Evolutionary conservation across 2,888 invertebrate species (phyloP), one percentile per base, ranked within the genome.

Genomic region (Acrobasis repandana): DNA sequence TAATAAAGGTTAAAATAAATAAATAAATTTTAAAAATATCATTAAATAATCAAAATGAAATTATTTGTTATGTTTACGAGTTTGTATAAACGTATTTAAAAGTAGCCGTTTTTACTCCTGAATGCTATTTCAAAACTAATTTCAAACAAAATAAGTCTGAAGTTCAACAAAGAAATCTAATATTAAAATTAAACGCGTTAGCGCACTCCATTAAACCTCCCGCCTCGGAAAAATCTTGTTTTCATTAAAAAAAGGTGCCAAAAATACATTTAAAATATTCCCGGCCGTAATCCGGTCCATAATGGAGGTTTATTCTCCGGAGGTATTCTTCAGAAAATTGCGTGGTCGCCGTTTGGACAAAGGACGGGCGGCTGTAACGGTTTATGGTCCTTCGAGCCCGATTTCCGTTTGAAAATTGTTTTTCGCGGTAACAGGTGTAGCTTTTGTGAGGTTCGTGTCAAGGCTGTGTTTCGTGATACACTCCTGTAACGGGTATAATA

Each of bases 381-480:
- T 77, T 78, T 73, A 77, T 74, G 75, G 74, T 74, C 76, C 75
- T 76, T 72, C 70, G 77, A 75, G 78, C 72, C 73, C 72, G 76
- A 79, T 82, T 73, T 71, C 63, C 68, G 72, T 67, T 69, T 62
- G 67, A 64, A 76, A 80, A 80, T 79, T 80, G 72, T 77, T 77
- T 79, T 76, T 72, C 69, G 63, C 61, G 66, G 74, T 75, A 71
- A 74, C 81, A 77, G 79, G 77, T 73, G 71, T 65, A 66, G 49
- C 61, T 63, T 68, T 66, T 67, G 62, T 69, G 59, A 63, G 62
- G 65, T 67, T 64, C 52, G 57, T 51, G 36, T 49, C 51, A 43
- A 28, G 28, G 28, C 28, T 28, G 28, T 28, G 28, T 8, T 28
- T 28, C 28, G 8, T 5, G 0, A 6, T 28, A 28, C 28, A 28